Percentiles rank a stretch among this genome's conserved stretches.
Evolutionary conservation across 2,113 vertebrate genomes (phyloP).

Genomic region (Bos taurus): DNA sequence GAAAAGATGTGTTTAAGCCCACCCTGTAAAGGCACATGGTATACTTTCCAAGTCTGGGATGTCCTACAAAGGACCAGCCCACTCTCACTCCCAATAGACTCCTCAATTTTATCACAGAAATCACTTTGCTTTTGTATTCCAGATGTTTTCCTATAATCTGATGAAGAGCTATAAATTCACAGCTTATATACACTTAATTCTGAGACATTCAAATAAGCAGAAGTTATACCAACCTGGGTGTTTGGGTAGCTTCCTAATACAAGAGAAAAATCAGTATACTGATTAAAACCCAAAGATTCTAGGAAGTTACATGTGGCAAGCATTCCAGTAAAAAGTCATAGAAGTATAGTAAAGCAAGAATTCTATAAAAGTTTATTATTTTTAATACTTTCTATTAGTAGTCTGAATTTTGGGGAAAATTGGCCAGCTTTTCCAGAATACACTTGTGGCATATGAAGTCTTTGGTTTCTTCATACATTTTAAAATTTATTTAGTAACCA

Average conservation of each 20-base stretch:
- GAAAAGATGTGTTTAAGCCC: background rate
- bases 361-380: constrained; percentile 67
- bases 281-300: background rate
- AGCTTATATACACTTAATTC: background rate
- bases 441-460: constrained; percentile 55
- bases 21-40: background rate
- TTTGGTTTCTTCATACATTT: background rate
- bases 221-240: background rate
- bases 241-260: background rate
- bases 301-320: constrained; percentile 18
- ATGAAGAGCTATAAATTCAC: background rate
- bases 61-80: background rate
- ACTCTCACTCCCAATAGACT: background rate
- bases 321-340: constrained; percentile 22
- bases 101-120: background rate
- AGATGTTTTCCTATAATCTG: background rate
- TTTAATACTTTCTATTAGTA: constrained; percentile 64
- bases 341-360: constrained; percentile 53
- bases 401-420: constrained; percentile 51
- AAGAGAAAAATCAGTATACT: background rate
- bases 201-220: background rate
- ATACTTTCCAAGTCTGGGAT: background rate
- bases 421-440: constrained; percentile 60
- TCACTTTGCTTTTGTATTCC: background rate
- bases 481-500: background rate